These are phyloP conservation scores for Nomada goodeniana DNA, from an alignment of 2,888 invertebrate species.

Conservation along the genomic window DNA sequence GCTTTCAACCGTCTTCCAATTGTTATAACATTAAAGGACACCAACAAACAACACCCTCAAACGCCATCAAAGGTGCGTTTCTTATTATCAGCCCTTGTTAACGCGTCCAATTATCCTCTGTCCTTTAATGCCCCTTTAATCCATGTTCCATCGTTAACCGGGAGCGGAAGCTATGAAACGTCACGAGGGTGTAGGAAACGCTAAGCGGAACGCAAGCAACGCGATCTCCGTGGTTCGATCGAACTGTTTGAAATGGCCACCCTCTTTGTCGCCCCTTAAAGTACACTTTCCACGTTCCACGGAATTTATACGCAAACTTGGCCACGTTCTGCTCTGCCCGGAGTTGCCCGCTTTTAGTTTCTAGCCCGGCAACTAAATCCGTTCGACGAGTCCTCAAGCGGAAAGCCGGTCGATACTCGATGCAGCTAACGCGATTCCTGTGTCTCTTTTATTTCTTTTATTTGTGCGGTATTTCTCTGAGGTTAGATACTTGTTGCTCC, in stretches of 20 bases:
- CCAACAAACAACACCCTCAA: background rate
- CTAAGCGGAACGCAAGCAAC: conserved; percentile 47
- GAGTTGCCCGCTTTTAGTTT: conserved; percentile 57
- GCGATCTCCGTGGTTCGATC: conserved; percentile 50
- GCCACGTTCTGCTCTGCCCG: conserved; percentile 42
- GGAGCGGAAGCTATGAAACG: conserved; percentile 18
- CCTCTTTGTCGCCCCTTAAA: conserved; percentile 29
- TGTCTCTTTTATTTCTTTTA: conserved; percentile 2
- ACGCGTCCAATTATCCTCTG: background rate
- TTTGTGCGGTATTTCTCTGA: conserved; percentile 8
- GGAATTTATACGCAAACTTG: conserved; percentile 74
- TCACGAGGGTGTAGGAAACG: conserved; percentile 14
- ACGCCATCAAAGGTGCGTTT: conserved; percentile 32
- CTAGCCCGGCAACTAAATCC: conserved; percentile 61
- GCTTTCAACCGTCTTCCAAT: background rate
- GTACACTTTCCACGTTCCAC: conserved; percentile 53
- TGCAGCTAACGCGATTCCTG: conserved; percentile 1
- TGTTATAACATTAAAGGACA: background rate
- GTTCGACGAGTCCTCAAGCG: conserved; percentile 36
- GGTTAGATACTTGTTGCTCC: conserved; percentile 42
- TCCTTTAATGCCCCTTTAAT: conserved; percentile 19
- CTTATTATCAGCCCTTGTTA: conserved; percentile 37
- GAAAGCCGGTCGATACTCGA: conserved; percentile 10
- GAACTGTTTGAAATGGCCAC: conserved; percentile 59
- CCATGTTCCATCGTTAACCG: conserved; percentile 7